Conservation (phyloP, 2,113 vertebrate genomes). For the Mungos mungo region DNA sequence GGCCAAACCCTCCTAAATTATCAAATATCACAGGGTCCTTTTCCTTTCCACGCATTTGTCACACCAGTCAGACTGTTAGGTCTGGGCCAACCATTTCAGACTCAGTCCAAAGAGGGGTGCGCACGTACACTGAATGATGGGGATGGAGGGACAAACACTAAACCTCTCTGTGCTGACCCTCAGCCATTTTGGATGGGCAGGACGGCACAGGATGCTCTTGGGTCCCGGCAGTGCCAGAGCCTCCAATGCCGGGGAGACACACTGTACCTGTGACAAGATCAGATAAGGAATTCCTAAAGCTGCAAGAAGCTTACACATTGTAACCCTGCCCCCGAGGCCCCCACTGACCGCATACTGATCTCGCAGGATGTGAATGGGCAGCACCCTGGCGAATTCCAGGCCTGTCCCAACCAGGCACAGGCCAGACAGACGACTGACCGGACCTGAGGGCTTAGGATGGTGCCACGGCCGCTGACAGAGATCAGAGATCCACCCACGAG, state of each 20-base stretch:
- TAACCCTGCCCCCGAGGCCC: background rate
- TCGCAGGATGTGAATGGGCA: background rate
- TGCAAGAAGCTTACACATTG: background rate
- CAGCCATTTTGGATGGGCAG: background rate
- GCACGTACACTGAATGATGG: no score
- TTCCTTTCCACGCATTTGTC: background rate
- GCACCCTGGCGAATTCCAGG: background rate
- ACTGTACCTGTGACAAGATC: background rate
- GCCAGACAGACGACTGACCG: background rate
- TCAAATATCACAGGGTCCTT: background rate
- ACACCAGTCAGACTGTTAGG: background rate
- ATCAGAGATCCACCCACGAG: background rate
- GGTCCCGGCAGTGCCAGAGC: background rate
- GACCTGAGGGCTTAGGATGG: fast-evolving
- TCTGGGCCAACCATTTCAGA: background rate
- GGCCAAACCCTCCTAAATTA: background rate
- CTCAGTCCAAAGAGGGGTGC: background rate
- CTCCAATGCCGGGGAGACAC: background rate
- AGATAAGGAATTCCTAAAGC: background rate
- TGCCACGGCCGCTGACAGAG: background rate
- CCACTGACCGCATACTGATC: background rate
- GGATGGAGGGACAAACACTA: background rate
- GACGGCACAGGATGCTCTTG: background rate
- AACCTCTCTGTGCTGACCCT: background rate
- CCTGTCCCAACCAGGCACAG: background rate